Percentiles rank a stretch among this genome's conserved stretches.
Conservation (phyloP, 2,797 vertebrate species). For the Pteronotus mesoamericanus region DNA sequence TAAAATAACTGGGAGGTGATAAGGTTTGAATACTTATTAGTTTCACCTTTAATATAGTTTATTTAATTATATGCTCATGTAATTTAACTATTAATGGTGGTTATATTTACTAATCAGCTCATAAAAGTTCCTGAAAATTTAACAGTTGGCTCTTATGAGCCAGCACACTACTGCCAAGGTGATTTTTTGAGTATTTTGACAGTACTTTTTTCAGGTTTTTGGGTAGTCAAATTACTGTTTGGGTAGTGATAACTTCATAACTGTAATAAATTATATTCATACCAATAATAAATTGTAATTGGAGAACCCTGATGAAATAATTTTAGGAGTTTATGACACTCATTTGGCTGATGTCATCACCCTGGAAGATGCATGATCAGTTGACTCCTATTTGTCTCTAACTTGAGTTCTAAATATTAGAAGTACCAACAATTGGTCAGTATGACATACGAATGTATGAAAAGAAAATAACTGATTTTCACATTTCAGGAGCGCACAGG, state of each 20-base stretch:
- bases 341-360: not conserved
- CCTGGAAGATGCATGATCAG: not conserved
- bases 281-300: not conserved
- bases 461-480: not conserved
- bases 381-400: not conserved
- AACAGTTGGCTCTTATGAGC: not conserved
- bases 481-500: not conserved
- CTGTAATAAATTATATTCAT: not conserved
- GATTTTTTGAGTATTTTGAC: slow-evolving; percentile 2
- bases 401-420: not conserved
- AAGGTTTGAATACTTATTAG: not conserved
- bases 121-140: not conserved
- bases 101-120: not conserved
- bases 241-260: not conserved
- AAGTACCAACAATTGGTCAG: not conserved
- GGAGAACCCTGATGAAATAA: not conserved
- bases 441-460: not conserved
- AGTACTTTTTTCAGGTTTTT: not conserved
- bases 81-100: not conserved
- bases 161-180: not conserved
- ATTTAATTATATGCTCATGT: not conserved
- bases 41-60: not conserved
- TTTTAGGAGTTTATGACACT: not conserved
- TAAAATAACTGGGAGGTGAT: not conserved
- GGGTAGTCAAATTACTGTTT: not conserved